Evolutionary conservation across 2,888 invertebrate genomes (phyloP).

Genomic region (Operophtera brumata): DNA sequence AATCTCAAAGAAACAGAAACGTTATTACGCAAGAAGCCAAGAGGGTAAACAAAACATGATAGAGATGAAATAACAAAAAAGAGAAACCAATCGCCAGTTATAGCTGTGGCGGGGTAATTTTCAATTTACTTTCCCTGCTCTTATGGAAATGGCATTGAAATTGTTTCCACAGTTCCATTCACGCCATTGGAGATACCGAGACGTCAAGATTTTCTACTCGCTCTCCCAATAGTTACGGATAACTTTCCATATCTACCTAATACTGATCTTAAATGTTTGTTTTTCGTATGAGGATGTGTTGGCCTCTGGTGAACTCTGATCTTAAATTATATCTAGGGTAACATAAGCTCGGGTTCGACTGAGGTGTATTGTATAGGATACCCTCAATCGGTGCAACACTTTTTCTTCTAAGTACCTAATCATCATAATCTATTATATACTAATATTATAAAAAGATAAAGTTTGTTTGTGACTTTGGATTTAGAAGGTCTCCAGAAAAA

Average conservation of each 20-base stretch:
- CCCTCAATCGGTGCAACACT: too few species aligned
- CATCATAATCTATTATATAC: too few species aligned
- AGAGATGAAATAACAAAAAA: conserved; percentile 24
- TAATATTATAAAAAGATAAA: too few species aligned
- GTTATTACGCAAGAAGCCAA: conserved; percentile 4
- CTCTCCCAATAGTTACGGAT: conserved; percentile 28
- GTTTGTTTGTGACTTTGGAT: too few species aligned
- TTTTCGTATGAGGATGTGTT: too few species aligned
- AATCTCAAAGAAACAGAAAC: conserved; percentile 1
- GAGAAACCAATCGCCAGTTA: conserved; percentile 41
- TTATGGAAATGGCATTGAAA: conserved; percentile 43
- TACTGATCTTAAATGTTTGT: not conserved
- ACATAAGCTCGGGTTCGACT: too few species aligned
- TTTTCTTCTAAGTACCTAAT: too few species aligned
- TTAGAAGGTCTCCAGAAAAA: too few species aligned
- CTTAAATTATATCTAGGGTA: too few species aligned
- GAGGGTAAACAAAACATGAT: conserved; percentile 8
- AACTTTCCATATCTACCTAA: conserved; percentile 26
- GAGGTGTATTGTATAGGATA: too few species aligned
- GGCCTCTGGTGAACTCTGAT: too few species aligned
- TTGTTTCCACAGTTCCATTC: conserved; percentile 44
- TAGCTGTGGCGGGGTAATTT: conserved; percentile 40
- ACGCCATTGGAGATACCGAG: conserved; percentile 21
- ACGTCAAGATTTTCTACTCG: conserved; percentile 35
- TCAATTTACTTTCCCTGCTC: conserved; percentile 53